A percentile compares a stretch with the other conserved stretches of the same genome.
phyloP scores from a whole-genome alignment of 2,888 invertebrate genomes.

The Drosophila koepferae region DNA sequence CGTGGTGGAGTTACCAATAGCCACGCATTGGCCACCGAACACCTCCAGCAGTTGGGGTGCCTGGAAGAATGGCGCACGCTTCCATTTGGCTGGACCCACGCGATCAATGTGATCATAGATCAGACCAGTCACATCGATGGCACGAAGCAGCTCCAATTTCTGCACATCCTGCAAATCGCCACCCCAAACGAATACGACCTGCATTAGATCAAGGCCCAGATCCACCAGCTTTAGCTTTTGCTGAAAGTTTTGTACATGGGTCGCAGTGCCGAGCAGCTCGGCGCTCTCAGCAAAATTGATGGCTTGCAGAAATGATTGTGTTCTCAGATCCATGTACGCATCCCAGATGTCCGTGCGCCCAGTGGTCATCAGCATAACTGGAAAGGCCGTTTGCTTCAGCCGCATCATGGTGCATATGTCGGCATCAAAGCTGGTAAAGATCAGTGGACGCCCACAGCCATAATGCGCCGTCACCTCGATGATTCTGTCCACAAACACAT shows the following conservation, averaged over 20 bases:
- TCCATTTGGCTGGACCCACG: slow-evolving; percentile 66
- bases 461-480: slow-evolving; percentile 92
- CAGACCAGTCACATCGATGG: slow-evolving; percentile 95
- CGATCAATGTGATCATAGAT: slow-evolving; percentile 96
- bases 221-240: slow-evolving; percentile 87
- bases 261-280: slow-evolving; percentile 94
- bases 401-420: slow-evolving; percentile 97
- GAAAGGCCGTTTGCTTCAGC: slow-evolving; percentile 97
- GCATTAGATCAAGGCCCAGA: slow-evolving; percentile 90
- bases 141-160: slow-evolving; percentile 92
- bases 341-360: slow-evolving; percentile 84
- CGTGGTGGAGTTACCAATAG: slow-evolving; percentile 67
- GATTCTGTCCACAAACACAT: slow-evolving; percentile 93
- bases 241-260: slow-evolving; percentile 95
- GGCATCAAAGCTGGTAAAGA: slow-evolving; percentile 97
- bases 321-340: slow-evolving; percentile 93
- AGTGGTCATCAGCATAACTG: slow-evolving; percentile 92
- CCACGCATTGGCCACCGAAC: slow-evolving; percentile 74
- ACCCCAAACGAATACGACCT: slow-evolving; percentile 98
- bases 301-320: slow-evolving; percentile 91
- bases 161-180: slow-evolving; percentile 94
- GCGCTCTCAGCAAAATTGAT: slow-evolving; percentile 92
- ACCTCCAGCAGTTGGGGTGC: slow-evolving; percentile 68
- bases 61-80: slow-evolving; percentile 73
- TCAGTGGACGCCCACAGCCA: slow-evolving; percentile 92